Evolutionary conservation across 1,140 invertebrate genomes (phyloP), one percentile per base, ranked within the genome.

Genomic region (Vanessa tameamea): DNA sequence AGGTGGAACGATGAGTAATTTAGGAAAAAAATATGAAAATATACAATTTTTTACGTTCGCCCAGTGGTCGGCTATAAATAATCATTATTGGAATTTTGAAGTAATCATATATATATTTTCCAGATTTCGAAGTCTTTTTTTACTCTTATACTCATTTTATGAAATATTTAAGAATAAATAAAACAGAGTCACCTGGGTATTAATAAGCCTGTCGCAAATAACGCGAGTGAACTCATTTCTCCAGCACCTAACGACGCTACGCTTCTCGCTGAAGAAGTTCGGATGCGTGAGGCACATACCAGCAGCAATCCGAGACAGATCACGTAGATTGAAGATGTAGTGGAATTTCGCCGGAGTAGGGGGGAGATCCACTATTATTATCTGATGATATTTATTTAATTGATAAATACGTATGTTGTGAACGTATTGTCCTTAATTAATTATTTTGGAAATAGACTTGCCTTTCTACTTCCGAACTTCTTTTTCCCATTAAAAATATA

Each of bases 341-440:
- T 98, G 97, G 92, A 98, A 98, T 88, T 97, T 98, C 6, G 96
- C 96, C 6, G 98, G 98, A 0, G 97, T 98, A 16, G 97, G 97
- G n/a, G 97, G 96, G 65, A 98, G 87, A 77, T 97, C 95, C 16
- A 94, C 92, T 65, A 96, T 95, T 47, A 97, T 94, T 67, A 94
- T 93, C 94, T 96, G 14, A 31, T 37, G 15, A 15, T 6, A 12
- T 31, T 12, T 23, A 26, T 53, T 16, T 53, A 53, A 53, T 48
- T 2, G 15, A 53, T 53, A n/a, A 53, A 20, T 13, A 16, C 16
- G 53, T 51, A 1, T 7, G 2, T 51, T 20, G 1, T 20, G 20
- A 20, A n/a, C 15, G 15, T 13, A 23, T 7, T 57, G 20, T 31
- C 16, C 8, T 26, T 5, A 23, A 23, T 23, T 51, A 7, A 51